Conservation (phyloP, 2,113 vertebrate species). For the Phyllostomus hastatus region DNA sequence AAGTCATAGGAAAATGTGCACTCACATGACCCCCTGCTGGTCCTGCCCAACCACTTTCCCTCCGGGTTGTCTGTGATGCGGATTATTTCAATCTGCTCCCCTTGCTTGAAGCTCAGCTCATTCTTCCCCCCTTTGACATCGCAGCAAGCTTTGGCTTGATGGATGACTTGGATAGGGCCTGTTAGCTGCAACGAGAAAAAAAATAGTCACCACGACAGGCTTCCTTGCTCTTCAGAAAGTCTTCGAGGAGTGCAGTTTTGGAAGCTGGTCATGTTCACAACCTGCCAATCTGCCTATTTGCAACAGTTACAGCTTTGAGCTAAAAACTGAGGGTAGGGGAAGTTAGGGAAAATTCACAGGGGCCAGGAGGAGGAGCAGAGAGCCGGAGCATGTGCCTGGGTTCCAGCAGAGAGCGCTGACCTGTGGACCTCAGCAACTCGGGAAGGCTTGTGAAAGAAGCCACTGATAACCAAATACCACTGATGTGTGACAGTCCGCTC, state of each 20-base stretch:
- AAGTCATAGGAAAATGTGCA: constrained; percentile 33
- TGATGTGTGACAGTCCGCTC: no score
- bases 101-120: constrained; percentile 89
- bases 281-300: not conserved
- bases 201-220: not conserved
- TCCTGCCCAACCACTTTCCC: constrained; percentile 93
- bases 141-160: constrained; percentile 84
- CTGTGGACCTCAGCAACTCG: not conserved
- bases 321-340: not conserved
- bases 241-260: not conserved
- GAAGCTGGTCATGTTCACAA: not conserved
- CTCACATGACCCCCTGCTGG: constrained; percentile 87
- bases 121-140: constrained; percentile 89
- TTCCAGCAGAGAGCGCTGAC: not conserved
- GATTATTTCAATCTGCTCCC: constrained; percentile 91
- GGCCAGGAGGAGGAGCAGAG: not conserved
- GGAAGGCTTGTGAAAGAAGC: not conserved
- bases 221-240: not conserved
- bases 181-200: constrained; percentile 79
- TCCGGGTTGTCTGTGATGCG: constrained; percentile 93
- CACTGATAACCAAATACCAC: not conserved
- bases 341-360: not conserved
- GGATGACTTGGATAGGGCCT: constrained; percentile 86
- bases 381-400: not conserved
- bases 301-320: not conserved